Evolutionary conservation across 2,797 vertebrate genomes (phyloP).

Genomic region (Coranthus polyacanthus): DNA sequence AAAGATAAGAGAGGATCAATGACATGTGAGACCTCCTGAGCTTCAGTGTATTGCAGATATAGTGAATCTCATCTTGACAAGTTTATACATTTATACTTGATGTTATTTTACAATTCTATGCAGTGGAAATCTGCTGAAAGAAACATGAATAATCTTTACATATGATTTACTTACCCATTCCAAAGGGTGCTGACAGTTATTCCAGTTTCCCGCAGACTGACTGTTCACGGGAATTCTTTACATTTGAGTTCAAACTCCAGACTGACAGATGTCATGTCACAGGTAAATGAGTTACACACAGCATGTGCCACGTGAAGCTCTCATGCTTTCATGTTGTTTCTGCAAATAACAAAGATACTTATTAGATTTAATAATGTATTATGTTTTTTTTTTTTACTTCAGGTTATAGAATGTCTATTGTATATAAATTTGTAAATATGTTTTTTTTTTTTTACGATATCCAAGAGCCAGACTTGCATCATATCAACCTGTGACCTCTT

Average conservation of each 20-base stretch:
- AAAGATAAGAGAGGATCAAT: not conserved
- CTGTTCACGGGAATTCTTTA: not conserved
- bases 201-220: not conserved
- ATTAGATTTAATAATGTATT: not conserved
- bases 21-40: not conserved
- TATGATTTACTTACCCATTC: slow-evolving; percentile 33
- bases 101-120: not conserved
- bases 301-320: not conserved
- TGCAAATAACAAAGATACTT: not conserved
- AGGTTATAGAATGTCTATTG: not conserved
- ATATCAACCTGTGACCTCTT: slow-evolving; percentile 27
- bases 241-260: slow-evolving; percentile 60
- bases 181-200: not conserved
- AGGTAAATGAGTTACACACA: slow-evolving; percentile 56
- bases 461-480: not conserved
- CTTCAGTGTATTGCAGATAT: not conserved
- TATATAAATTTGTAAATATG: slow-evolving; percentile 8
- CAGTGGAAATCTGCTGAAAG: too few relatives aligned
- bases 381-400: too few relatives aligned
- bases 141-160: not conserved
- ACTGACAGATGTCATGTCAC: not conserved
- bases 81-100: not conserved
- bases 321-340: too few relatives aligned
- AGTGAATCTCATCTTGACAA: not conserved
- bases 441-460: not conserved